Evolutionary conservation across 2,113 vertebrate genomes (phyloP).

Genomic region (Calonectris borealis): DNA sequence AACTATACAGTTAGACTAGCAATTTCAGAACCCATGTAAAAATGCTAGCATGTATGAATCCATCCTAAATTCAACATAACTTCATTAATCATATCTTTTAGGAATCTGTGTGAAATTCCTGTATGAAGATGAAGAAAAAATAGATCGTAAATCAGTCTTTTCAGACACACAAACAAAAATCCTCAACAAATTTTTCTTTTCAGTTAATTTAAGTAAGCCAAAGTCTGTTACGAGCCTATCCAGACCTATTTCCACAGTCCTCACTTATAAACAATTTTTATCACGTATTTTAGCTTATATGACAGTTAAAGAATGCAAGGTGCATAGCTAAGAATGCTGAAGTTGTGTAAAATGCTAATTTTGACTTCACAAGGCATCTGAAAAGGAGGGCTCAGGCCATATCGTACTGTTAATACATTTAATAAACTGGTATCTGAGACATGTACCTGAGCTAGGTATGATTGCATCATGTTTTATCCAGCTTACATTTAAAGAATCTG

Average conservation of each 20-base stretch:
- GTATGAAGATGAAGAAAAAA: not conserved
- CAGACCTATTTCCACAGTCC: not conserved
- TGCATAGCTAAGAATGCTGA: not conserved
- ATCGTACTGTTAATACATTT: not conserved
- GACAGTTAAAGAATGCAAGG: not conserved
- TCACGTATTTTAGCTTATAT: not conserved
- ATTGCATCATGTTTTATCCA: not conserved
- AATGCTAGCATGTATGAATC: not conserved
- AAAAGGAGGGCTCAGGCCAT: not conserved
- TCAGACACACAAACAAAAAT: not conserved
- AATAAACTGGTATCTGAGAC: not conserved
- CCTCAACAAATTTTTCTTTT: not conserved
- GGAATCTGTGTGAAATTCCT: not conserved
- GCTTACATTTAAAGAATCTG: not conserved
- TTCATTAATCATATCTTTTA: not conserved
- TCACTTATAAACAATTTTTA: not conserved
- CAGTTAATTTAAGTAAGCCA: not conserved
- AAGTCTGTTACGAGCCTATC: not conserved
- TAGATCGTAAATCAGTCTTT: not conserved
- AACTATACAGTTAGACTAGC: not conserved
- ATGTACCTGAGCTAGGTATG: not conserved
- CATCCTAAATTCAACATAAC: not conserved
- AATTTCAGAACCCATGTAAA: not conserved
- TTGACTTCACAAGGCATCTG: not conserved
- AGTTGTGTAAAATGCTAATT: not conserved